These are phyloP conservation scores for Heliocidaris tuberculata DNA, from an alignment of 35 echinoderm and acorn worm species.

Conservation along the genomic window DNA sequence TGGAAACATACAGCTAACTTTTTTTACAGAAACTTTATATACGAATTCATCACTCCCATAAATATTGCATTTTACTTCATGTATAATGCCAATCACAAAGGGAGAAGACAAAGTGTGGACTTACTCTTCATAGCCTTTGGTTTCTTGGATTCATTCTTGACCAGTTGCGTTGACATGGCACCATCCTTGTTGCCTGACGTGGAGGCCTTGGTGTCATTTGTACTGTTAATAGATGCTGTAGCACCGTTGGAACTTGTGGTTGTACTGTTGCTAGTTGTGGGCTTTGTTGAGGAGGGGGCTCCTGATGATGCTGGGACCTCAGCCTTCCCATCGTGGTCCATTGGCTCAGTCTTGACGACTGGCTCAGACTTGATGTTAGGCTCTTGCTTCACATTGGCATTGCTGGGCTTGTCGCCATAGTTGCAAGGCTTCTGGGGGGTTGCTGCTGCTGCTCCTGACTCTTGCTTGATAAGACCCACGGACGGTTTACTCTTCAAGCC, in stretches of 20 bases:
- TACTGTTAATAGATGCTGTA: slow-evolving; percentile 43
- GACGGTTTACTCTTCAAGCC: neutral
- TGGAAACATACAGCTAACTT: too few relatives aligned
- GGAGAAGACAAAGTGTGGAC: neutral
- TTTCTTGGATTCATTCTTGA: slow-evolving; percentile 30
- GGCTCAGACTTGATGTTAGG: slow-evolving; percentile 40
- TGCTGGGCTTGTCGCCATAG: slow-evolving; percentile 32
- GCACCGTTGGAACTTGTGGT: neutral
- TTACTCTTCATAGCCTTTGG: slow-evolving; percentile 43
- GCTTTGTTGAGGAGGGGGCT: neutral
- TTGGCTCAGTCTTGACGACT: slow-evolving; percentile 55
- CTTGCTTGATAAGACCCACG: neutral
- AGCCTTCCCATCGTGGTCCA: slow-evolving; percentile 25
- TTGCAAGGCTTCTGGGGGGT: neutral
- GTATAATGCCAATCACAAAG: neutral
- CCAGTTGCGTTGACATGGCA: slow-evolving; percentile 30
- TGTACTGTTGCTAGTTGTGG: slow-evolving; percentile 37
- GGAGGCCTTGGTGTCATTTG: slow-evolving; percentile 54
- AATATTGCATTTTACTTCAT: too few relatives aligned
- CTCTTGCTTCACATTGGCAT: neutral
- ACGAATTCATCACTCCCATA: too few relatives aligned
- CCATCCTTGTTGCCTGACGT: slow-evolving; percentile 32
- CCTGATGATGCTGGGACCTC: neutral
- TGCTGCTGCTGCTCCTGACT: neutral
- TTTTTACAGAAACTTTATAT: too few relatives aligned